phyloP scores from a whole-genome alignment of 2,888 invertebrate genomes.

The Theretra japonica region DNA sequence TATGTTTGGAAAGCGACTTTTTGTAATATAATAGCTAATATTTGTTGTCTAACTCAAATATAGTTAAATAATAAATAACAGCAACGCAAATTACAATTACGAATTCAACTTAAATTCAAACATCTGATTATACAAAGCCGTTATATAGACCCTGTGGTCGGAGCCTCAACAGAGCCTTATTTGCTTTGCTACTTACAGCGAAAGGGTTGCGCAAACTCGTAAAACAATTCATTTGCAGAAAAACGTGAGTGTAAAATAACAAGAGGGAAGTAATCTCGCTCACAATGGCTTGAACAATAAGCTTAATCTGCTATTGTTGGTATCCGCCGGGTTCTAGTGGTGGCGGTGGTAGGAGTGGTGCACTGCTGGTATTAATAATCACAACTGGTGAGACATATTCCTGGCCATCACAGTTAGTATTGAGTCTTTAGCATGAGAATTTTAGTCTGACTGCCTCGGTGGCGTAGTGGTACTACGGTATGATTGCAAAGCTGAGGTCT shows the following conservation, averaged over 20 bases:
- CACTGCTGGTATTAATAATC: not conserved
- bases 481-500: too few species aligned
- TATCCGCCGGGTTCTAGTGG: not conserved
- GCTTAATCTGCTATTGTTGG: constrained; percentile 32
- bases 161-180: not conserved
- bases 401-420: too few species aligned
- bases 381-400: too few species aligned
- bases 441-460: too few species aligned
- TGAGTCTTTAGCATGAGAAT: too few species aligned
- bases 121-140: not conserved
- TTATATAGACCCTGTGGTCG: not conserved
- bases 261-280: constrained; percentile 33
- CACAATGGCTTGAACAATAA: constrained; percentile 34
- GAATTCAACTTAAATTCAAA: not conserved
- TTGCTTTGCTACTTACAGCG: constrained; percentile 22
- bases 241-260: constrained; percentile 29
- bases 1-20: too few species aligned
- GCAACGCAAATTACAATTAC: not conserved
- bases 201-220: constrained; percentile 14
- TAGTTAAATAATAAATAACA: not conserved
- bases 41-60: too few species aligned
- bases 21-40: too few species aligned
- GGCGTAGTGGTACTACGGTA: too few species aligned
- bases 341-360: not conserved
- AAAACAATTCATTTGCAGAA: constrained; percentile 23